Conservation (phyloP, 2,797 vertebrate genomes). For the Tauraco hartlaubi region DNA sequence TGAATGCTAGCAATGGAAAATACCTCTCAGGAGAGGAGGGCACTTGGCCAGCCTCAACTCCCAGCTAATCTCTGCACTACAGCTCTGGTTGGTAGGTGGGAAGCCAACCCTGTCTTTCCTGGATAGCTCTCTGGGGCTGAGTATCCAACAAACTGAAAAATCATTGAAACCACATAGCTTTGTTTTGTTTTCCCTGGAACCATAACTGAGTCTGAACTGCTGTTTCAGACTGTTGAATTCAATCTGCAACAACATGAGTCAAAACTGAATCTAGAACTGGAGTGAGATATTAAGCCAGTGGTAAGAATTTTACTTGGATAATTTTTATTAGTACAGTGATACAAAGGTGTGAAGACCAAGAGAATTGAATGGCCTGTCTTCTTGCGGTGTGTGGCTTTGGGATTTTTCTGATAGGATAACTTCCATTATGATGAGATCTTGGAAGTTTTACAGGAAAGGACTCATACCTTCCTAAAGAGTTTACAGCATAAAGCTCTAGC, state of each 20-base stretch:
- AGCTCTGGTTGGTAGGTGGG: neutral
- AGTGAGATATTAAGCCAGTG: neutral
- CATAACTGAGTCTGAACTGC: neutral
- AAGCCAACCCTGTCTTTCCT: neutral
- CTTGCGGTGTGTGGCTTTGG: neutral
- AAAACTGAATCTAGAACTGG: neutral
- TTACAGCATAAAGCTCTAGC: neutral
- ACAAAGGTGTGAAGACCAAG: neutral
- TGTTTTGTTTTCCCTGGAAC: neutral
- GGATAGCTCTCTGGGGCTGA: neutral
- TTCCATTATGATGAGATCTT: neutral
- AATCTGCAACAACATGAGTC: neutral
- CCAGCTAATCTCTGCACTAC: neutral
- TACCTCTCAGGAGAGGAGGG: neutral
- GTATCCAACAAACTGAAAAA: neutral
- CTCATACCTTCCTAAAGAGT: neutral
- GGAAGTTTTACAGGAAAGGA: neutral
- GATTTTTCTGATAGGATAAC: neutral
- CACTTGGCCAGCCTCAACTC: neutral
- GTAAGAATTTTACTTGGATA: neutral
- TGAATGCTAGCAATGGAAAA: neutral
- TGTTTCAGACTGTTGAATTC: neutral
- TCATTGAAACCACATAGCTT: neutral
- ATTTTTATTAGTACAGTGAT: neutral
- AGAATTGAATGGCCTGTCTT: neutral